A percentile compares a stretch with the other conserved stretches of the same genome.
phyloP scores from a whole-genome alignment of 2,888 invertebrate species.

The Notodonta ziczac region DNA sequence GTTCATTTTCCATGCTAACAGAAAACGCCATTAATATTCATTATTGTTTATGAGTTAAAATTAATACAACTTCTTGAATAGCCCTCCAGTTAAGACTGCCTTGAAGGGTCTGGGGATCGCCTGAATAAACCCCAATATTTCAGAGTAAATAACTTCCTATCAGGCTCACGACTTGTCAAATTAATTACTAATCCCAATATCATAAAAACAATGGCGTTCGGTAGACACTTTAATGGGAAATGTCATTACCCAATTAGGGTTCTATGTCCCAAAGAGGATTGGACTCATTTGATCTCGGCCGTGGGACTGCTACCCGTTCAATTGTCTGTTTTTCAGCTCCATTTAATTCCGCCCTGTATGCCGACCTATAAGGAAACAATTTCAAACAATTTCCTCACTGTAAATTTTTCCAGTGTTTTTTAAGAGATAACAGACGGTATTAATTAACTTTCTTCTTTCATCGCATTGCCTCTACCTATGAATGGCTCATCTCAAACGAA shows the following conservation, averaged over 20 bases:
- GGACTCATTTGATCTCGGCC: slow-evolving; percentile 25
- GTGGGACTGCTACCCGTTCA: slow-evolving; percentile 9
- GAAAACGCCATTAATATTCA: slow-evolving; percentile 59
- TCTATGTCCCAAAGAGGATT: slow-evolving; percentile 20
- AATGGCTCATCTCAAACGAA: too few relatives aligned
- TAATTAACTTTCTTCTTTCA: too few relatives aligned
- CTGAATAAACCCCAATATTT: slow-evolving; percentile 41
- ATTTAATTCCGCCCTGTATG: slow-evolving; percentile 14
- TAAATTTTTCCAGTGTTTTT: not conserved
- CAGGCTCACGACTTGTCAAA: slow-evolving; percentile 34
- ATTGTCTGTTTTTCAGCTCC: slow-evolving; percentile 19
- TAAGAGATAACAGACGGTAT: too few relatives aligned
- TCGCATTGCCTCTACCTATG: too few relatives aligned
- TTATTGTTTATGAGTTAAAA: slow-evolving; percentile 62
- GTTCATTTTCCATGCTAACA: slow-evolving; percentile 41
- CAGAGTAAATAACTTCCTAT: slow-evolving; percentile 41
- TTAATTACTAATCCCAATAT: slow-evolving; percentile 21
- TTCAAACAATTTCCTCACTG: not conserved
- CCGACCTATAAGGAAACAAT: not conserved
- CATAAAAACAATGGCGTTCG: slow-evolving; percentile 29
- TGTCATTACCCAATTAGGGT: slow-evolving; percentile 29
- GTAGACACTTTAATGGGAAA: slow-evolving; percentile 22
- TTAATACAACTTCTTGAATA: slow-evolving; percentile 57
- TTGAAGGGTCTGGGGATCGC: slow-evolving; percentile 25
- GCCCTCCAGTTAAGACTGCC: slow-evolving; percentile 32